Conservation (phyloP, 1,140 invertebrate genomes). For the Drosophila rufa region DNA sequence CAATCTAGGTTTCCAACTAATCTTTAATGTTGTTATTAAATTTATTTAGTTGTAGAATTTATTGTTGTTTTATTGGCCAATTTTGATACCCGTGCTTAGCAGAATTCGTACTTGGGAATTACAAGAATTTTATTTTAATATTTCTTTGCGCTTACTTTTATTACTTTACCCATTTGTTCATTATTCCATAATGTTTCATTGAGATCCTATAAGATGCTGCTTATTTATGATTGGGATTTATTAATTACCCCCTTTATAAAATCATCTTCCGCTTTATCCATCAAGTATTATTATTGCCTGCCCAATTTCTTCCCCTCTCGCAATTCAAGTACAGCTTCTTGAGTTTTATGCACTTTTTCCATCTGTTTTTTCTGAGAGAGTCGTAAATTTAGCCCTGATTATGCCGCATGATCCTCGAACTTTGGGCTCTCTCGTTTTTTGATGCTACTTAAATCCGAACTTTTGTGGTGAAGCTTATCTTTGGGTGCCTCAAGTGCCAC, state of each 20-base stretch:
- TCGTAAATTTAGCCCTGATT: slow-evolving; percentile 39
- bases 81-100: too few species aligned
- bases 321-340: slow-evolving; percentile 20
- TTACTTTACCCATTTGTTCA: too few species aligned
- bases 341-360: slow-evolving; percentile 5
- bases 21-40: too few species aligned
- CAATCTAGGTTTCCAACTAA: too few species aligned
- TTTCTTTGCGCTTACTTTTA: neutral
- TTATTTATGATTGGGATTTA: too few species aligned
- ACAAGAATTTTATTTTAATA: neutral
- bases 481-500: slow-evolving; percentile 59
- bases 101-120: neutral
- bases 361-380: neutral
- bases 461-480: slow-evolving; percentile 31
- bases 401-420: slow-evolving; percentile 33
- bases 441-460: slow-evolving; percentile 18
- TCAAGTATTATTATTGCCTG: slow-evolving; percentile 6
- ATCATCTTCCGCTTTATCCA: slow-evolving; percentile 5
- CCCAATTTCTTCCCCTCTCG: neutral
- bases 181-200: neutral
- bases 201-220: too few species aligned
- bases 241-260: neutral
- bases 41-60: too few species aligned
- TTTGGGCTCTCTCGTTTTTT: neutral
- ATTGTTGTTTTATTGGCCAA: too few species aligned